Conservation (phyloP, 1,140 invertebrate species). For the Pseudoatta argentina region DNA sequence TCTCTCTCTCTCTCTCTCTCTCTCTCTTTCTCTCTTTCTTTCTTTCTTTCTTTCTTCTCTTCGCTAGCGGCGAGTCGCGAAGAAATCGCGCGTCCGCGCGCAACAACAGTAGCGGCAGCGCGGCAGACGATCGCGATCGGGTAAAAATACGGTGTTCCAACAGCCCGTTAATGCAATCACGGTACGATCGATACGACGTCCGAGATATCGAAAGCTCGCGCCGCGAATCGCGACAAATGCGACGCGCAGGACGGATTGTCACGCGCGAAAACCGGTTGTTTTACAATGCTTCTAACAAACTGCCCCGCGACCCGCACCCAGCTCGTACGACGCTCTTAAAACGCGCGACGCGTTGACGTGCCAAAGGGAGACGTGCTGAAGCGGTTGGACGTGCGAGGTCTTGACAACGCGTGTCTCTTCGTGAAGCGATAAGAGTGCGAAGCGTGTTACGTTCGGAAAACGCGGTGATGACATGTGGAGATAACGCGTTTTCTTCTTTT, state of each 20-base stretch:
- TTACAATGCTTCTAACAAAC: slow-evolving; percentile 54
- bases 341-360: slow-evolving; percentile 25
- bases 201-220: neutral
- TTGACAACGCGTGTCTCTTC: slow-evolving; percentile 5
- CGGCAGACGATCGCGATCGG: neutral
- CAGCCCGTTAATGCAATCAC: neutral
- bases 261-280: slow-evolving; percentile 34
- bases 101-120: neutral
- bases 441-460: neutral
- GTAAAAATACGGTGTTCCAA: slow-evolving; percentile 20
- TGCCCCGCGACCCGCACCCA: slow-evolving; percentile 9
- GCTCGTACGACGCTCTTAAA: slow-evolving; percentile 5
- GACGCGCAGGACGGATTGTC: slow-evolving; percentile 3
- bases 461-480: neutral
- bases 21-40: neutral
- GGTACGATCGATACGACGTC: neutral
- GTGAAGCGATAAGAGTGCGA: slow-evolving; percentile 1
- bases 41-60: neutral
- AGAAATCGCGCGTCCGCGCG: slow-evolving; percentile 22
- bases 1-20: neutral
- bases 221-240: neutral
- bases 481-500: neutral
- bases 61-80: slow-evolving; percentile 2
- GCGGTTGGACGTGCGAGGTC: slow-evolving; percentile 1
- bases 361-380: slow-evolving; percentile 5